Base-by-base conservation (phyloP, 2,113 vertebrate genomes). In the Neodon shergylaensis region DNA sequence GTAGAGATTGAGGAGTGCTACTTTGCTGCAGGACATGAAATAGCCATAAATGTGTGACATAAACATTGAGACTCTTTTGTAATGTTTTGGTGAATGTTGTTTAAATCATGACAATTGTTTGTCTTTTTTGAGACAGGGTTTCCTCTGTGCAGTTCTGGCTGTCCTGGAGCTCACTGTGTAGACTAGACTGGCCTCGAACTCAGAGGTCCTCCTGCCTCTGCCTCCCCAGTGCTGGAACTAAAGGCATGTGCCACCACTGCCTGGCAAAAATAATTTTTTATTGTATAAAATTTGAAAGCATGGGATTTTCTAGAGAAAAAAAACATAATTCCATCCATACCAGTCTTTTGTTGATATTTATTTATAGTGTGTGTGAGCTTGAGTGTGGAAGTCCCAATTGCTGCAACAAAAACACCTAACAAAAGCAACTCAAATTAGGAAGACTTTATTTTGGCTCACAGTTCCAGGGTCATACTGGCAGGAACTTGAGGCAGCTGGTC, bases 211-310 rank as follows among this genome's bases (percentile, higher is more conserved):
- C 36, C 68, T 72, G 36, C 36, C 68, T 72, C 36, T 72, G 36
- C 33, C 17, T 72, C 36, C 36, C 7, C 3, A n/a, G 68, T 72
- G 68, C 68, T n/a, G 36, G 36, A 16, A n/a, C 19, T 72, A n/a
- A 72, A n/a, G 36, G 6, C 14, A 5, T 36, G 33, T 70, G 68
- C 68, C 14, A 70, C 68, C 68, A 70, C 14, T 66, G 26, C 65
- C 65, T 66, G 65, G 65, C 65, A 87, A 92, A 91, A 86, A 47
- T 76, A 87, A 28, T 66, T 90, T 9, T 92, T 93, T 89, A 73
- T 82, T 96, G 6, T 61, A 68, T 33, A 91, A 54, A 92, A 93
- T 92, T 74, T 72, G 58, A 65, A 96, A 86, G 19, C 68, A 77
- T 16, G 39, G 70, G 42, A 26, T 47, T 47, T 33, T 81, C 36